Percentiles rank a stretch among this genome's conserved stretches.
Conservation (phyloP, 2,888 invertebrate species). For the Actias luna region DNA sequence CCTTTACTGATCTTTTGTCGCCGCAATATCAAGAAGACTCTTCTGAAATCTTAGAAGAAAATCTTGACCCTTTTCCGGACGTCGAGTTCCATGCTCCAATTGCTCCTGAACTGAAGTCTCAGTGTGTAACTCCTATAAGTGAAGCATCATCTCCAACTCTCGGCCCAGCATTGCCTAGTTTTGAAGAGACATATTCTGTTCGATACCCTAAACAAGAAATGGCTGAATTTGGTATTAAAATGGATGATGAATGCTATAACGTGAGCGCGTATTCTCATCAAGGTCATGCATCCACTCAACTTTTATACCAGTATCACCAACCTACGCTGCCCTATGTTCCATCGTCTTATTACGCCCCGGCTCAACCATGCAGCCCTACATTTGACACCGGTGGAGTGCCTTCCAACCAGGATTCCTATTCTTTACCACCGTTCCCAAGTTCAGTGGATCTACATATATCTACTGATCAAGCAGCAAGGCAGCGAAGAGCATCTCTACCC, state of each 20-base stretch:
- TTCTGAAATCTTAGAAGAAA: conserved; percentile 86
- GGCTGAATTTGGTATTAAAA: conserved; percentile 87
- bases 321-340: conserved; percentile 80
- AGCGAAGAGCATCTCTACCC: conserved; percentile 88
- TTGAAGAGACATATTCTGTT: conserved; percentile 93
- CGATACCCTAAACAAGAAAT: conserved; percentile 86
- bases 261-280: conserved; percentile 82
- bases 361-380: conserved; percentile 81
- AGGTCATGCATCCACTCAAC: conserved; percentile 80
- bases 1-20: conserved; percentile 89
- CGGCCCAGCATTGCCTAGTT: conserved; percentile 89
- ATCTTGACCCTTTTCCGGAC: conserved; percentile 88
- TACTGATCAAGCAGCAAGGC: conserved; percentile 83
- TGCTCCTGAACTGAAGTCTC: conserved; percentile 68
- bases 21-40: conserved; percentile 88
- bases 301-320: conserved; percentile 82
- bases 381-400: conserved; percentile 73
- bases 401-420: conserved; percentile 85
- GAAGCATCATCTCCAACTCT: conserved; percentile 70
- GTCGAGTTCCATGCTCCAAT: conserved; percentile 80
- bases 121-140: conserved; percentile 67
- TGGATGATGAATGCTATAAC: conserved; percentile 93
- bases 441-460: conserved; percentile 86
- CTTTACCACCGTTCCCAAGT: conserved; percentile 86
- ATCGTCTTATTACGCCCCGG: conserved; percentile 82